Evolutionary conservation across 1,140 invertebrate species (phyloP).

Genomic region (Mactra quadrangularis): DNA sequence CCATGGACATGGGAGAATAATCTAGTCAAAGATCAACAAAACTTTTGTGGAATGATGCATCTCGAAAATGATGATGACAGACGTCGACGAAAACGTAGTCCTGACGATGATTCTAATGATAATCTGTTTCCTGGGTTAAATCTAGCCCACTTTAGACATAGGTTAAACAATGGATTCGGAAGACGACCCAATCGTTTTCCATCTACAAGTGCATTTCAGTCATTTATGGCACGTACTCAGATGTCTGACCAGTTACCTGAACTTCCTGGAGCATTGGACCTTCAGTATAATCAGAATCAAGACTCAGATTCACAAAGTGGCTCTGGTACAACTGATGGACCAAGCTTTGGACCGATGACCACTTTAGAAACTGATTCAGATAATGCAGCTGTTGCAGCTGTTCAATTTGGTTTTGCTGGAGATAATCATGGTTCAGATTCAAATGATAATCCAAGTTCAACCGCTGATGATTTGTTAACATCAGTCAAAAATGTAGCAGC

Average conservation of each 20-base stretch:
- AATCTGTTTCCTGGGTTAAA: conserved; percentile 1
- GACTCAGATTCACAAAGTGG: conserved; percentile 42
- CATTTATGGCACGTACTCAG: conserved; percentile 13
- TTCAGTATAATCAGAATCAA: conserved; percentile 19
- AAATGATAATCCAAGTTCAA: conserved; percentile 4
- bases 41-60: conserved; percentile 40
- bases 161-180: background rate
- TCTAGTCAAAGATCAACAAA: background rate
- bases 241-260: conserved; percentile 41
- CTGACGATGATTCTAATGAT: conserved; percentile 29
- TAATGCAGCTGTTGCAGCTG: background rate
- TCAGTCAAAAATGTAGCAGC: conserved; percentile 15
- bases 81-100: conserved; percentile 10
- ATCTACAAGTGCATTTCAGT: conserved; percentile 37
- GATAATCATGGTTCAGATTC: conserved; percentile 6
- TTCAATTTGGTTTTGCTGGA: background rate
- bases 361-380: conserved; percentile 13
- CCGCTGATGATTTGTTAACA: background rate
- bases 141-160: conserved; percentile 2
- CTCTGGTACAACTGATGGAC: conserved; percentile 8
- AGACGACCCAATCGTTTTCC: conserved; percentile 5
- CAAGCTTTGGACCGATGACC: background rate
- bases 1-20: conserved; percentile 41
- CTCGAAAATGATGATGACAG: conserved; percentile 7
- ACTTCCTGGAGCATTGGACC: conserved; percentile 8